A percentile compares a stretch with the other conserved stretches of the same genome.
phyloP scores from a whole-genome alignment of 1,140 invertebrate genomes.

The Ostrea denselamellosa region DNA sequence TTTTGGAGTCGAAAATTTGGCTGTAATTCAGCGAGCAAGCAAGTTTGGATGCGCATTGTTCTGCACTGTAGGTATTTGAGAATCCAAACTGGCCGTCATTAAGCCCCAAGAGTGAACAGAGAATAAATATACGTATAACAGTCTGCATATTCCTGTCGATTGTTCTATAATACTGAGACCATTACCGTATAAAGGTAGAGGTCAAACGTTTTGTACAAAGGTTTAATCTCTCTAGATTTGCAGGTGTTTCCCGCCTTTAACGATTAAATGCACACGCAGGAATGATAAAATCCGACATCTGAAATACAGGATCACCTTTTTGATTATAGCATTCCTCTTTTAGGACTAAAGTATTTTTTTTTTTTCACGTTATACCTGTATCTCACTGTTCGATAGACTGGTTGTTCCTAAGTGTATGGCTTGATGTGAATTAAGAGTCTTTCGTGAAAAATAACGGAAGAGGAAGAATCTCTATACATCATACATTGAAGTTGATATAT shows the following conservation, averaged over 20 bases:
- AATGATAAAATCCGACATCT: too few species aligned
- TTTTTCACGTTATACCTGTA: too few species aligned
- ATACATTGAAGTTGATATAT: too few species aligned
- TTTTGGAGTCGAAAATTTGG: slow-evolving; percentile 41
- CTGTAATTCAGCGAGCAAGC: slow-evolving; percentile 47
- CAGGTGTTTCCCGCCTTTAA: not conserved
- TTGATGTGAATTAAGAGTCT: too few species aligned
- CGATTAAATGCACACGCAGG: not conserved
- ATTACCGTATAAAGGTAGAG: not conserved
- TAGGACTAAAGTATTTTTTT: too few species aligned
- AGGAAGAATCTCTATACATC: too few species aligned
- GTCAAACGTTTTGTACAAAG: not conserved
- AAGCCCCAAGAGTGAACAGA: not conserved
- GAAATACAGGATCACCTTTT: too few species aligned
- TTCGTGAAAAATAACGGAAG: too few species aligned
- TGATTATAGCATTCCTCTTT: too few species aligned
- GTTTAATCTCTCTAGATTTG: not conserved
- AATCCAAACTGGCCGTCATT: not conserved
- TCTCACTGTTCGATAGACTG: too few species aligned
- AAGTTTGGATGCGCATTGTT: slow-evolving; percentile 42
- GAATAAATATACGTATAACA: not conserved
- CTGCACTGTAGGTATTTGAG: not conserved
- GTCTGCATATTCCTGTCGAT: not conserved
- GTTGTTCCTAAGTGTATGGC: too few species aligned
- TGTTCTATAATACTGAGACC: not conserved